Evolutionary conservation across 2,888 invertebrate species (phyloP).

Genomic region (Pseudoips prasinana): DNA sequence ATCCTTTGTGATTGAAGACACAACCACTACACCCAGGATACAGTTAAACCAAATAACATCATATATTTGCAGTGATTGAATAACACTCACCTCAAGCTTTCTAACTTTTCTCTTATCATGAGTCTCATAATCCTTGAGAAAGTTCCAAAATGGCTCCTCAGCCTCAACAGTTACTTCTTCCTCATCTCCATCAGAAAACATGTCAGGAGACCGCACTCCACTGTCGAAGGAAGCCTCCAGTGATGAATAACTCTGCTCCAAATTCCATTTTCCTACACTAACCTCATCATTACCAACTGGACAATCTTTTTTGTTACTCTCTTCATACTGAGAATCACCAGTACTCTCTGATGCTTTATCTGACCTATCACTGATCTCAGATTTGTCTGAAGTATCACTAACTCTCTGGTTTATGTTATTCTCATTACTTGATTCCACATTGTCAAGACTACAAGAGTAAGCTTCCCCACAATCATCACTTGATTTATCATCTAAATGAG

Average conservation of each 20-base stretch:
- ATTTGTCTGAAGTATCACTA: slow-evolving; percentile 39
- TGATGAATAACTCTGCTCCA: slow-evolving; percentile 69
- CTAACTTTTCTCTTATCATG: slow-evolving; percentile 64
- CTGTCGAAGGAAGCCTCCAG: slow-evolving; percentile 74
- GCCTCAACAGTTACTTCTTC: slow-evolving; percentile 38
- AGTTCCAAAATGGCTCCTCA: slow-evolving; percentile 64
- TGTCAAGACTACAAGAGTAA: slow-evolving; percentile 27
- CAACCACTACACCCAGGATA: too few species aligned
- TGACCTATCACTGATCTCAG: slow-evolving; percentile 34
- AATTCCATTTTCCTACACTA: slow-evolving; percentile 59
- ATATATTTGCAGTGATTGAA: background rate
- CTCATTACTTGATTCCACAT: slow-evolving; percentile 27
- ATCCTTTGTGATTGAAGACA: too few species aligned
- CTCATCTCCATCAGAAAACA: slow-evolving; percentile 84
- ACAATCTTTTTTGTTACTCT: slow-evolving; percentile 44
- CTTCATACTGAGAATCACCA: slow-evolving; percentile 60
- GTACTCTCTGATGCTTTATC: slow-evolving; percentile 58
- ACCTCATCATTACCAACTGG: slow-evolving; percentile 40
- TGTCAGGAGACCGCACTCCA: slow-evolving; percentile 83
- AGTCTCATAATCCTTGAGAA: slow-evolving; percentile 63
- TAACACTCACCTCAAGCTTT: slow-evolving; percentile 60
- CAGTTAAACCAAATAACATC: too few species aligned
- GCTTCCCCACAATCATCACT: slow-evolving; percentile 28
- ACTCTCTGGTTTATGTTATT: slow-evolving; percentile 35
- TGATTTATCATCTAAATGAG: slow-evolving; percentile 44